Evolutionary conservation across 2,797 vertebrate species (phyloP).

Genomic region (Enteromius thamalakanensis): DNA sequence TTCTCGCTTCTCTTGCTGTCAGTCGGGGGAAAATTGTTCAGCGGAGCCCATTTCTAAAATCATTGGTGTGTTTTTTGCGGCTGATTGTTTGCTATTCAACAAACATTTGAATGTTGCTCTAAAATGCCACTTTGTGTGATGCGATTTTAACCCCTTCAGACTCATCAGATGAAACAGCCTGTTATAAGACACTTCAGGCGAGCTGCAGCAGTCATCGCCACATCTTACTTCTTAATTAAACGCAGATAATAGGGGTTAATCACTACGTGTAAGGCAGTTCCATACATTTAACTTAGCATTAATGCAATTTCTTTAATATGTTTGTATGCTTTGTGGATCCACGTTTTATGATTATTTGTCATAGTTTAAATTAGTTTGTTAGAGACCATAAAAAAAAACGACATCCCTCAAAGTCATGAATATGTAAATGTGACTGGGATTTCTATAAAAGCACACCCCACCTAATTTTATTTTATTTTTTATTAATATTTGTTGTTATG

Average conservation of each 20-base stretch:
- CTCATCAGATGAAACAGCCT: slow-evolving; percentile 22
- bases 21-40: slow-evolving; percentile 71
- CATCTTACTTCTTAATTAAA: slow-evolving; percentile 50
- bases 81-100: slow-evolving; percentile 65
- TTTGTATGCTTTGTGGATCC: background rate
- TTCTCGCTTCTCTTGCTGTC: slow-evolving; percentile 52
- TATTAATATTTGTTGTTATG: background rate
- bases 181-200: slow-evolving; percentile 38
- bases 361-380: background rate
- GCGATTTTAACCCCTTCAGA: slow-evolving; percentile 54
- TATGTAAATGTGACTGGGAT: background rate
- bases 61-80: slow-evolving; percentile 62
- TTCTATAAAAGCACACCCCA: background rate
- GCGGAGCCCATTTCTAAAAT: slow-evolving; percentile 65
- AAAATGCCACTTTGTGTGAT: slow-evolving; percentile 58
- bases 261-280: slow-evolving; percentile 40
- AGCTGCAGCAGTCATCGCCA: slow-evolving; percentile 28
- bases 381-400: background rate
- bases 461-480: background rate
- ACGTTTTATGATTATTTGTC: background rate
- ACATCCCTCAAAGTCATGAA: background rate
- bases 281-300: slow-evolving; percentile 41
- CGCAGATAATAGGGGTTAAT: slow-evolving; percentile 46
- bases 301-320: background rate
- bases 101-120: slow-evolving; percentile 62